A percentile compares a stretch with the other conserved stretches of the same genome.
Conservation (phyloP, 2,888 invertebrate species). For the Emmelina monodactyla region DNA sequence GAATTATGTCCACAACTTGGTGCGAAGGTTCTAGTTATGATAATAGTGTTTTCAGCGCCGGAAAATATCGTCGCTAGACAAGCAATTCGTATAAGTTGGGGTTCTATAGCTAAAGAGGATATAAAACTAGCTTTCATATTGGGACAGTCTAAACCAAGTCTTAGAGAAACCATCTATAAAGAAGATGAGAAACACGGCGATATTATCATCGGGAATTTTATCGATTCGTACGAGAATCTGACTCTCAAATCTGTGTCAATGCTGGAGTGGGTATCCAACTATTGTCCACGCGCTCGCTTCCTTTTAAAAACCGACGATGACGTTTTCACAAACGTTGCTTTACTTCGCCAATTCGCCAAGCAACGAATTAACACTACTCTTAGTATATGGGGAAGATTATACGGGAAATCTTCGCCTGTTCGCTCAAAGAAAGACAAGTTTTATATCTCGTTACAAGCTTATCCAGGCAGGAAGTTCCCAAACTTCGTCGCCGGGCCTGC, state of each 20-base stretch:
- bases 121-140: conserved; percentile 73
- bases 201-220: conserved; percentile 73
- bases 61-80: conserved; percentile 73
- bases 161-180: conserved; percentile 58
- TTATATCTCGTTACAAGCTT: conserved; percentile 82
- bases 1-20: conserved; percentile 75
- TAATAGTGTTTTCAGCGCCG: conserved; percentile 79
- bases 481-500: conserved; percentile 93
- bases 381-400: conserved; percentile 75
- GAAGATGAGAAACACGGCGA: conserved; percentile 81
- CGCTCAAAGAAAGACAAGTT: conserved; percentile 87
- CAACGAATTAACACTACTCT: conserved; percentile 68
- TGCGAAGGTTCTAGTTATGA: conserved; percentile 66
- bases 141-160: conserved; percentile 57
- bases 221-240: conserved; percentile 83
- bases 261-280: conserved; percentile 81
- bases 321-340: conserved; percentile 86
- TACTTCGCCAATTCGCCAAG: conserved; percentile 72
- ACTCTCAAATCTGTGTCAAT: conserved; percentile 84
- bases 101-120: conserved; percentile 73
- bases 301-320: conserved; percentile 88
- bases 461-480: conserved; percentile 77
- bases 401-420: conserved; percentile 85
- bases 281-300: conserved; percentile 77
- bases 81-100: conserved; percentile 85